These are phyloP conservation scores for Calyptomena viridis DNA, from an alignment of 2,113 vertebrate genomes.

Conservation along the genomic window DNA sequence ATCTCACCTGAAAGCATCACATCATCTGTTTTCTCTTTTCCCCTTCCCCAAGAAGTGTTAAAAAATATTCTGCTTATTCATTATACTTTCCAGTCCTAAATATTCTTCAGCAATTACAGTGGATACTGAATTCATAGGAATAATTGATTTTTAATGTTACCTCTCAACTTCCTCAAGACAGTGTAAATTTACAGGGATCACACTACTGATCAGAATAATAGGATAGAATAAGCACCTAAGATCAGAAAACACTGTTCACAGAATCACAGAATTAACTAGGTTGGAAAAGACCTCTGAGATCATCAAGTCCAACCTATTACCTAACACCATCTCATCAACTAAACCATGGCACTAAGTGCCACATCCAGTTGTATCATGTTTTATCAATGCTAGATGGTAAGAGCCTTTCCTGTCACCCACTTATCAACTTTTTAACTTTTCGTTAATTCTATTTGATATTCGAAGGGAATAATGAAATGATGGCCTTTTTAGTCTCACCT, in stretches of 20 bases:
- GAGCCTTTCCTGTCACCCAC: neutral
- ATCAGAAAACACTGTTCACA: neutral
- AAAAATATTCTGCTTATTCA: neutral
- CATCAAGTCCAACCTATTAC: no score
- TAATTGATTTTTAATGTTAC: neutral
- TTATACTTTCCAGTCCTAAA: neutral
- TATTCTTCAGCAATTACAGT: neutral
- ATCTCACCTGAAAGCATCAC: neutral
- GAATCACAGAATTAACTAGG: no score
- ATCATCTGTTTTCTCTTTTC: neutral
- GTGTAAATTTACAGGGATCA: fast-evolving
- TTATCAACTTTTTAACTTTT: neutral
- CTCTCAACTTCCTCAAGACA: neutral
- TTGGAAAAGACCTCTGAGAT: no score
- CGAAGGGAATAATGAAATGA: neutral
- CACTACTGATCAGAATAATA: neutral
- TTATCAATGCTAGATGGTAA: neutral
- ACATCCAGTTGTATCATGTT: no score
- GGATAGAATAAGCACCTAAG: neutral
- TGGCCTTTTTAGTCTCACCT: neutral
- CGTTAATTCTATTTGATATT: neutral
- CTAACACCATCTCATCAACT: no score
- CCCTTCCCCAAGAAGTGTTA: neutral
- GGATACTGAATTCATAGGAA: neutral
- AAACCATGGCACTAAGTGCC: no score